Conservation (phyloP, 2,113 vertebrate species). For the Eulemur rufifrons region DNA sequence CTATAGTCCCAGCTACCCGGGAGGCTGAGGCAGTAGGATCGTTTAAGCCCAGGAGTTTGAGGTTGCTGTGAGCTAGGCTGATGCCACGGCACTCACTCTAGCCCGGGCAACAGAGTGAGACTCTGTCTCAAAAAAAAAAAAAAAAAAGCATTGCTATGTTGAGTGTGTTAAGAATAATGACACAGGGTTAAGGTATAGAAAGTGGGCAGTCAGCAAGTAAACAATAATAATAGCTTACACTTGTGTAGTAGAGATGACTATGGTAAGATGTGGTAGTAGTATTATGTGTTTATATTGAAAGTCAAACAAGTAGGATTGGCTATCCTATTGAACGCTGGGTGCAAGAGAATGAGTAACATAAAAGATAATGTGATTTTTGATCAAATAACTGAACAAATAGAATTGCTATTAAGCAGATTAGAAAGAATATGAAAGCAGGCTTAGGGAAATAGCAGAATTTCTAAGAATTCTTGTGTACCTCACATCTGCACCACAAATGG, state of each 20-base stretch:
- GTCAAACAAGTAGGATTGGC: neutral
- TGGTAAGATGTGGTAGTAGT: neutral
- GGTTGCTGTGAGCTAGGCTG: too few species aligned
- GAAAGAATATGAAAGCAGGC: neutral
- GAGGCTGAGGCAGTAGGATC: too few species aligned
- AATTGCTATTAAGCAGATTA: neutral
- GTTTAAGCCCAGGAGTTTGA: too few species aligned
- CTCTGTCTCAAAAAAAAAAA: neutral
- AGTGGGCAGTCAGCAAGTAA: neutral
- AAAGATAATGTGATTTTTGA: neutral
- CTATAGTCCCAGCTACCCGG: too few species aligned
- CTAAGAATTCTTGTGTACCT: constrained; percentile 37
- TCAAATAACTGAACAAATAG: neutral
- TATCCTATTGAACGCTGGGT: neutral
- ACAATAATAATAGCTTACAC: neutral
- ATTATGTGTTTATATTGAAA: constrained; percentile 3
- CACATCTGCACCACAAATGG: constrained; percentile 35
- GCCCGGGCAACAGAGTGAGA: too few species aligned
- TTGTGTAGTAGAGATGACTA: neutral
- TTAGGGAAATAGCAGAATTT: neutral
- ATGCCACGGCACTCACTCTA: too few species aligned
- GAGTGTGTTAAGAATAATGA: neutral
- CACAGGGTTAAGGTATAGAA: neutral
- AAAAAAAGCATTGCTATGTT: neutral
- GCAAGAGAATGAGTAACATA: neutral